Base-by-base conservation (phyloP, 2,888 invertebrate genomes). In the Callinectes sapidus region DNA sequence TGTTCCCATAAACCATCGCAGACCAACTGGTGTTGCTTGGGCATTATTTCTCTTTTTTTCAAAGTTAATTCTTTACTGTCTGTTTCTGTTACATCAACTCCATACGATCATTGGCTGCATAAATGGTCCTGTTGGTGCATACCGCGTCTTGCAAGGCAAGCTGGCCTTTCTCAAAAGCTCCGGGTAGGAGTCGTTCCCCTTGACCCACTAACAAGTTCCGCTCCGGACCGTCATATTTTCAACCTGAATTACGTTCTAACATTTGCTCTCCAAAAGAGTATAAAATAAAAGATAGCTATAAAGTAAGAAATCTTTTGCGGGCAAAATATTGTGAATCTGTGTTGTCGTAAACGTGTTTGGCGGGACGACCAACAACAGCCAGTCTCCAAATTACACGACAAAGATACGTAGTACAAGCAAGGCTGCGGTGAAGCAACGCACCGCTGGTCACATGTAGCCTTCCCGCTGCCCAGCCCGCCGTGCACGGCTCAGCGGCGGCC, bases 131-230 rank as follows among this genome's bases (percentile, higher is more conserved):
- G 16, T 35, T 35, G 14, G 71, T 28, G 71, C 71, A 71, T 71
- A 28, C 81, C 14, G 35, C 81, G 81, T 35, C 81, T 18, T 35
- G 16, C 35, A 13, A 81, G n/a, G 3, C 81, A 32, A 35, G 81
- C 1, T 81, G 35, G 2, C 14, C 35, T 81, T n/a, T 28, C 71
- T 35, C 35, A 18, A 32, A 81, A 81, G 32, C 16, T 35, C 35
- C 14, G 14, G 81, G 35, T 14, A 81, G 32, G 81, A 35, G 10
- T 81, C 14, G 35, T 81, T 35, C 35, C 81, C 35, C 81, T 81
- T 81, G 81, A 81, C 35, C 35, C 35, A 81, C 81, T 81, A 81
- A 81, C 35, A 81, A 81, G 81, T 35, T 81, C 81, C 81, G 81
- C 18, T 35, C 81, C 32, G 81, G 81, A 81, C 81, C 35, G 81